Evolutionary conservation across 2,797 vertebrate species (phyloP), one percentile per base, ranked within the genome.

Genomic region (Notolabrus celidotus): DNA sequence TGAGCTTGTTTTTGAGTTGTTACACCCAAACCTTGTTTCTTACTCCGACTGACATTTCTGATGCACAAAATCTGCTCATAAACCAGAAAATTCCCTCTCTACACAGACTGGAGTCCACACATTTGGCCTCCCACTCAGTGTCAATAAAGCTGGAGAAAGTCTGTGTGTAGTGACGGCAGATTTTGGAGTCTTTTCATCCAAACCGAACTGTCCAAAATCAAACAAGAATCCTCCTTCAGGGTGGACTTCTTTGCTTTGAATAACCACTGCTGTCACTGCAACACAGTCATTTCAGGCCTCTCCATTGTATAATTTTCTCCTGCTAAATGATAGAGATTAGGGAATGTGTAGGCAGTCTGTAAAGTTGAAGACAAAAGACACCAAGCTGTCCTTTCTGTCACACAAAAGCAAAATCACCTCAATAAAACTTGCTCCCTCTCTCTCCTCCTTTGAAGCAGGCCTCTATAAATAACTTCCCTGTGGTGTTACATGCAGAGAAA

Each of bases 381-480:
- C 61, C 16, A 22, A 72, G 60, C 55, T 29, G 20, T 71, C 54
- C 47, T 74, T 80, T 82, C 63, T 59, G 41, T 74, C 55, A 23
- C 71, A 76, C 74, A 80, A 69, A 73, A 75, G 60, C 64, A 50
- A 77, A 85, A 72, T 57, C 83, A 85, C 73, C 77, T 84, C 71
- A 54, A 43, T 62, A 67, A 80, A 85, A 79, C 76, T 80, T 79
- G 60, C 61, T 74, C 61, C 74, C 57, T 80, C 59, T 66, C 66
- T 80, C 64, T 68, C 66, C 61, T 74, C 41, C 74, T 89, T 80
- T 85, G 75, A 87, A 87, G 82, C 67, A 64, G 66, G 63, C 39
- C 71, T 67, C 86, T 89, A 86, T 83, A 86, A 89, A 91, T 90
- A 90, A 79, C 68, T 63, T 77, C 52, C 74, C 70, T 31, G 67